Evolutionary conservation across 1,140 invertebrate species (phyloP).

Genomic region (Oreohelix idahoensis): DNA sequence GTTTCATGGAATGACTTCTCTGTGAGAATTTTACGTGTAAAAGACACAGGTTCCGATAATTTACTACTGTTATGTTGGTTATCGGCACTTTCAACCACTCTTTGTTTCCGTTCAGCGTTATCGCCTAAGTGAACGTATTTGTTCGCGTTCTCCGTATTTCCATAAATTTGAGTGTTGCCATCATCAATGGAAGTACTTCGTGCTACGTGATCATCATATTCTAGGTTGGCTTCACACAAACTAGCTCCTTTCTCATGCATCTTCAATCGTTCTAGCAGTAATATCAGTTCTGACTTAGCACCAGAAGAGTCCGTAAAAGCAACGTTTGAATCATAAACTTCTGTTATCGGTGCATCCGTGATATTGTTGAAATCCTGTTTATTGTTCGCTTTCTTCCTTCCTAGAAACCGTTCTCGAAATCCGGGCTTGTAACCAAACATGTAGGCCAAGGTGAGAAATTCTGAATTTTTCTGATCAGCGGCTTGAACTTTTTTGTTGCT

Average conservation of each 20-base stretch:
- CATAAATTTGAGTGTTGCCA: too few species aligned
- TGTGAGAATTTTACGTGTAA: too few species aligned
- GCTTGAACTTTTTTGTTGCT: background rate
- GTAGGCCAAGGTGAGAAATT: background rate
- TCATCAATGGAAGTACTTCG: too few species aligned
- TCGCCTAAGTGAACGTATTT: background rate
- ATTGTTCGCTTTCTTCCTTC: too few species aligned
- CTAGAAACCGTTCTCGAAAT: background rate
- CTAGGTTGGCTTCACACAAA: background rate
- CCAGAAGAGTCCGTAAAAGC: background rate
- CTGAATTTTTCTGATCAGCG: background rate
- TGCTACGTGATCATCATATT: too few species aligned
- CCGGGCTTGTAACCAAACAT: background rate
- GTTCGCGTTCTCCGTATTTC: too few species aligned
- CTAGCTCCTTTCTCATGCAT: background rate
- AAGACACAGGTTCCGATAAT: background rate
- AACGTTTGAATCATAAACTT: too few species aligned
- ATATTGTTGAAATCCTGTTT: too few species aligned
- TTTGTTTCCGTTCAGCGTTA: background rate
- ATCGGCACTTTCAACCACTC: background rate
- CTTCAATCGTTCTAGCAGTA: background rate
- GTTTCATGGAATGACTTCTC: too few species aligned
- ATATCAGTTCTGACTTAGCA: background rate
- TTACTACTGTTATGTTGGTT: background rate
- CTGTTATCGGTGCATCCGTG: too few species aligned